Conservation (phyloP, 2,888 invertebrate genomes). For the Empis livida region DNA sequence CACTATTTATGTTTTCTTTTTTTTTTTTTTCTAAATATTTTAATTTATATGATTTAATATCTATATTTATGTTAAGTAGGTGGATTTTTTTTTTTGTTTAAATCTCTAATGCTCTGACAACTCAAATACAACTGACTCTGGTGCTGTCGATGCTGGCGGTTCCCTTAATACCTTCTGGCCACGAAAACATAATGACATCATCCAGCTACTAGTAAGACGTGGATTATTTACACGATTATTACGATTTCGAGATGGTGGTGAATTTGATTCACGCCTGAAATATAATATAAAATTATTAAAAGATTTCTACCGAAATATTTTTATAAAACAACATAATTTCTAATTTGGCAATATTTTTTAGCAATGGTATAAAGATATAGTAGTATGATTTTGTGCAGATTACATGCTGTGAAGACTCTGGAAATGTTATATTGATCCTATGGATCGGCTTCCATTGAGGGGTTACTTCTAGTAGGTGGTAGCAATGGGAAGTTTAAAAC, state of each 20-base stretch:
- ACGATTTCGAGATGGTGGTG: conserved; percentile 9
- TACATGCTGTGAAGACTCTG: no score
- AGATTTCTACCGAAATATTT: no score
- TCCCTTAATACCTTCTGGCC: conserved; percentile 35
- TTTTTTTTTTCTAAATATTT: not conserved
- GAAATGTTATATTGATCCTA: no score
- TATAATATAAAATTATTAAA: not conserved
- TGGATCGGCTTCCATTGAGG: no score
- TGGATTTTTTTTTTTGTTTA: not conserved
- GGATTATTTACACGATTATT: conserved; percentile 5
- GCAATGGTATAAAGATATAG: not conserved
- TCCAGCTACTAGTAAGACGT: conserved; percentile 23
- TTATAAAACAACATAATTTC: no score
- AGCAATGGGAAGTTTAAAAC: no score
- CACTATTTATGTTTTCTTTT: not conserved
- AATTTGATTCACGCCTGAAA: conserved; percentile 7
- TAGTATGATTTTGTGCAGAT: no score
- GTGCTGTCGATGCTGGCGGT: conserved; percentile 33
- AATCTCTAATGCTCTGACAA: conserved; percentile 34
- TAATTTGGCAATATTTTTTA: no score
- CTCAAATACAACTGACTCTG: conserved; percentile 39
- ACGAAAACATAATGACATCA: conserved; percentile 29
- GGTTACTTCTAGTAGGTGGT: no score
- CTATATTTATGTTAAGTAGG: not conserved
- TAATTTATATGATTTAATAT: conserved; percentile 1